Conservation (phyloP, 2,797 vertebrate genomes). For the Streptopelia turtur region DNA sequence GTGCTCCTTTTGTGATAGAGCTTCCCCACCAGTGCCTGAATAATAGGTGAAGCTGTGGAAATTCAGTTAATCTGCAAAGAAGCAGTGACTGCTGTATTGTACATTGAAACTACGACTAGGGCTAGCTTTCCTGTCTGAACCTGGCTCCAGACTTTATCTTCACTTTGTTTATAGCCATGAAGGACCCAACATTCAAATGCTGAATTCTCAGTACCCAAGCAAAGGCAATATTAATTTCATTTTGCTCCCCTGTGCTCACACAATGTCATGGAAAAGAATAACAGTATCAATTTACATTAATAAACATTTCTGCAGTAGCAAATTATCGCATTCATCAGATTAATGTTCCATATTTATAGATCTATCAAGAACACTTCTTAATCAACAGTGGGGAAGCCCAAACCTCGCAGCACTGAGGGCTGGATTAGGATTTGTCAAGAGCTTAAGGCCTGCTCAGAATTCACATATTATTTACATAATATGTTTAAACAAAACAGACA, state of each 20-base stretch:
- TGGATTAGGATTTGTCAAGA: neutral
- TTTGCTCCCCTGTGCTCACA: neutral
- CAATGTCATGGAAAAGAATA: neutral
- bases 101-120: neutral
- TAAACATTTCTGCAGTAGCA: neutral
- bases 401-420: neutral
- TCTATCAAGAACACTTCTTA: conserved; percentile 3
- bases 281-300: neutral
- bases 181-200: neutral
- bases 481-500: neutral
- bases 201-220: neutral
- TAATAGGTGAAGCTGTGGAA: neutral
- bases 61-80: neutral
- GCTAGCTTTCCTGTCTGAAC: neutral
- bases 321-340: neutral
- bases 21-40: neutral
- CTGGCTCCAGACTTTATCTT: neutral
- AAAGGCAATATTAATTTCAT: neutral
- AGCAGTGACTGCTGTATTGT: neutral
- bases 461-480: neutral
- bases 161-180: neutral
- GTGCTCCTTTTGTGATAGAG: neutral
- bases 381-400: neutral
- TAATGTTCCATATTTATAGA: conserved; percentile 15
- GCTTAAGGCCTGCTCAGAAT: neutral